phyloP scores from a whole-genome alignment of 1,140 invertebrate genomes.

The Yoshiicerus persimilis region DNA sequence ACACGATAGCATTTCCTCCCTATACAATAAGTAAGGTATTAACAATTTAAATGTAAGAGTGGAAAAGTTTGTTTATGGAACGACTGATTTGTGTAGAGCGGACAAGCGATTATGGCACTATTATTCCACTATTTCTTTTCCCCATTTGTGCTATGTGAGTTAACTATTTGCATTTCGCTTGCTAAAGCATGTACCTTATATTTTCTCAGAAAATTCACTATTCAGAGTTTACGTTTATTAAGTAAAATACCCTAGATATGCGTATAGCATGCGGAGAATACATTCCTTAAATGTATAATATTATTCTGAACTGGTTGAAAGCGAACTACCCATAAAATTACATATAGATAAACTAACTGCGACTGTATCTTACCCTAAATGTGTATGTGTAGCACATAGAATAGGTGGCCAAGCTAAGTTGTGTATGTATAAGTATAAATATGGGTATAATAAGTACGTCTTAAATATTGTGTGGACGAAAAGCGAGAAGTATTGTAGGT shows the following conservation, averaged over 20 bases:
- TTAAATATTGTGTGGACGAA: neutral
- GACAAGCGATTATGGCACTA: slow-evolving; percentile 6
- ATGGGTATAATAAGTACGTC: neutral
- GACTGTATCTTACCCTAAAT: too few species aligned
- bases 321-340: too few species aligned
- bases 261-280: too few species aligned
- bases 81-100: neutral
- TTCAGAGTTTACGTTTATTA: too few species aligned
- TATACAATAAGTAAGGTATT: neutral
- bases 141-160: neutral
- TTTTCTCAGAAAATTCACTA: too few species aligned
- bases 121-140: neutral
- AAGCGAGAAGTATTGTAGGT: neutral
- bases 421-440: neutral
- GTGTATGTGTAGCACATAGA: too few species aligned
- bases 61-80: slow-evolving; percentile 10
- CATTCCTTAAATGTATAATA: too few species aligned
- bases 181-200: too few species aligned
- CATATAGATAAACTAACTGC: too few species aligned
- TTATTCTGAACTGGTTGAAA: too few species aligned
- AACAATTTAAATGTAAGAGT: neutral
- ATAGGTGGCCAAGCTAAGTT: neutral
- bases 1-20: neutral
- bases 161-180: neutral
- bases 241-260: too few species aligned